phyloP scores from a whole-genome alignment of 2,888 invertebrate species.

The Polietes domitor region DNA sequence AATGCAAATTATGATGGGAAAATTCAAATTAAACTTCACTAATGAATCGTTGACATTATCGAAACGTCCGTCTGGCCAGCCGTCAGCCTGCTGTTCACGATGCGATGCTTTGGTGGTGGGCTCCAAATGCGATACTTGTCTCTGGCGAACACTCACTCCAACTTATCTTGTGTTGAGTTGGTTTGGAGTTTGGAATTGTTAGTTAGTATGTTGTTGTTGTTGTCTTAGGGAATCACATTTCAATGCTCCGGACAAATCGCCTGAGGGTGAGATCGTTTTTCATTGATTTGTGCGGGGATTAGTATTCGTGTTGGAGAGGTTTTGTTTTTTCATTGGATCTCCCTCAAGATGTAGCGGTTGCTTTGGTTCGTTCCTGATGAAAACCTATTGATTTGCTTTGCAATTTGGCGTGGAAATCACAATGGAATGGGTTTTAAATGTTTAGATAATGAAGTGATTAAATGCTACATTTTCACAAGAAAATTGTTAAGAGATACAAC shows the following conservation, averaged over 20 bases:
- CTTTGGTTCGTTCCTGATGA: constrained; percentile 44
- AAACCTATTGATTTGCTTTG: constrained; percentile 54
- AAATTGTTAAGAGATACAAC: constrained; percentile 29
- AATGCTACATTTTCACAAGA: constrained; percentile 41
- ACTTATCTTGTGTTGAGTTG: not conserved
- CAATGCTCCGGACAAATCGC: constrained; percentile 63
- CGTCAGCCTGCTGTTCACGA: not conserved
- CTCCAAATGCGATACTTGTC: constrained; percentile 26
- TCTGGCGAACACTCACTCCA: constrained; percentile 16
- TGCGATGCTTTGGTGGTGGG: constrained; percentile 1
- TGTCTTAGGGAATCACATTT: constrained; percentile 57
- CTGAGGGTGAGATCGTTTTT: constrained; percentile 61
- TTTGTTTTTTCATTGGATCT: constrained; percentile 35
- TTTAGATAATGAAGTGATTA: constrained; percentile 63
- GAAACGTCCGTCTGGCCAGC: constrained; percentile 20
- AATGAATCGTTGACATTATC: constrained; percentile 73
- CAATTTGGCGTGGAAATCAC: constrained; percentile 15
- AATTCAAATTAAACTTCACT: constrained; percentile 74
- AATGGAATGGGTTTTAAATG: constrained; percentile 19
- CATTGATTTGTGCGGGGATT: constrained; percentile 59
- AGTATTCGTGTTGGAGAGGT: constrained; percentile 57
- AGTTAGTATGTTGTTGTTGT: constrained; percentile 2
- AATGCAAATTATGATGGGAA: constrained; percentile 79
- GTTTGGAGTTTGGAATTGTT: no score
- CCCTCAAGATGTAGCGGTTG: not conserved